A percentile compares a stretch with the other conserved stretches of the same genome.
Evolutionary conservation across 2,113 vertebrate species (phyloP).

Genomic region (Perca fluviatilis): DNA sequence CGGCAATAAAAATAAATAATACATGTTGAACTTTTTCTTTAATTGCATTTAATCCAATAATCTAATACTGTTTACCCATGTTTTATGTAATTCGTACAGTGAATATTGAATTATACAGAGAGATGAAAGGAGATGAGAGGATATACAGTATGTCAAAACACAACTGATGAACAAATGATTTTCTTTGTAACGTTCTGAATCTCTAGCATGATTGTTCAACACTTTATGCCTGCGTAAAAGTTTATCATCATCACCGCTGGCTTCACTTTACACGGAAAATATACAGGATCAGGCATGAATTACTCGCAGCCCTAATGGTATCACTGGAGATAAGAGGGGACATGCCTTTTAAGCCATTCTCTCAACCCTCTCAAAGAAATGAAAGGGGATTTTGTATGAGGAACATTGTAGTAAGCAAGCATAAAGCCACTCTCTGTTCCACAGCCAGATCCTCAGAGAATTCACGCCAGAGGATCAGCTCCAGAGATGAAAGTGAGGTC

Average conservation of each 20-base stretch:
- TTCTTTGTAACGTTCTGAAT: constrained; percentile 33
- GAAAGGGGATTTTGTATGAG: constrained; percentile 72
- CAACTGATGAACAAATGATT: constrained; percentile 20
- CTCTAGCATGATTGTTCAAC: constrained; percentile 36
- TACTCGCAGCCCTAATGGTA: constrained; percentile 64
- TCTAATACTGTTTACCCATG: too few relatives aligned
- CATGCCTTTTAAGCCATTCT: constrained; percentile 74
- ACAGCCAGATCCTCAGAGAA: constrained; percentile 69
- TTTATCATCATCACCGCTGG: constrained; percentile 56
- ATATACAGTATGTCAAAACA: constrained; percentile 2
- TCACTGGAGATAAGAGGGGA: constrained; percentile 63
- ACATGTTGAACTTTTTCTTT: background rate
- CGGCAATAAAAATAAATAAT: background rate
- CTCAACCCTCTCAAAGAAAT: constrained; percentile 68
- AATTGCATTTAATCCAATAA: background rate
- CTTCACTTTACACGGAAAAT: constrained; percentile 62
- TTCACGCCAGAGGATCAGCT: constrained; percentile 76
- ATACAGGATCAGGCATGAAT: constrained; percentile 53
- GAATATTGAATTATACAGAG: background rate
- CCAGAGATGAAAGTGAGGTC: constrained; percentile 81
- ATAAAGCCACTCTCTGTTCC: constrained; percentile 83
- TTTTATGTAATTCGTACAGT: background rate
- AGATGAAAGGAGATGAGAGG: background rate
- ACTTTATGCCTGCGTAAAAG: constrained; percentile 33
- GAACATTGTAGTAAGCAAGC: constrained; percentile 69